Base-by-base conservation (phyloP, 2,113 vertebrate genomes). In the Chloroceryle aenea region DNA sequence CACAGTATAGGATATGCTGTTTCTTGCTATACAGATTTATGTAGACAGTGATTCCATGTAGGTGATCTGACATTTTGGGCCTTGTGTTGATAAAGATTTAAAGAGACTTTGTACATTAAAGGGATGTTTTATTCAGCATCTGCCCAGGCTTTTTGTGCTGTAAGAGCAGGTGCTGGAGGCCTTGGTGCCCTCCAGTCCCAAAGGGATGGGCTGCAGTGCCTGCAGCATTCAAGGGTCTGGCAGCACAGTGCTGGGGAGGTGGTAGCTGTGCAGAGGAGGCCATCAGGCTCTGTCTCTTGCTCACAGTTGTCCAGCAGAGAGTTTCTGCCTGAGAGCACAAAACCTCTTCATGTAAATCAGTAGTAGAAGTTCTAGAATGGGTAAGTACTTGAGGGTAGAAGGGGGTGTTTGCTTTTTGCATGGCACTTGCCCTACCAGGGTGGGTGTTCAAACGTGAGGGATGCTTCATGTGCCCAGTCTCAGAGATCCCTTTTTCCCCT, bases 1-100 rank as follows among this genome's bases (percentile, higher is more conserved):
- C 59, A 3, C 8, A 0, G 8, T n/a, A 1, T n/a, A 47, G 59
- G 30, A 29, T 27, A 6, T 5, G 14, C 15, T 8, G 11, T 32
- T 59, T 58, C 17, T 67, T 87, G 53, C 59, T 36, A 0, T 6
- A 2, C 40, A 9, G 40, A 12, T 21, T 55, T 69, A 14, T 36
- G 8, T 22, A 58, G 74, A 4, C 16, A 1, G 25, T 58, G 53
- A 47, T 58, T 21, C 34, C 20, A 0, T 2, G 10, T 6, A 4
- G 55, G 1, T 21, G n/a, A 45, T 50, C 21, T 11, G 63, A 11
- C 7, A 6, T 52, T 52, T 42, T 38, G 43, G n/a, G 23, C 30
- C 42, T 34, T n/a, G 52, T 47, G 40, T 25, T 53, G n/a, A 4
- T n/a, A 27, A 56, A 52, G 21, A 16, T 40, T 43, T 22, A 14